A percentile compares a stretch with the other conserved stretches of the same genome.
These are phyloP conservation scores for Drosophila paulistorum DNA, from an alignment of 1,140 invertebrate species.

Conservation along the genomic window DNA sequence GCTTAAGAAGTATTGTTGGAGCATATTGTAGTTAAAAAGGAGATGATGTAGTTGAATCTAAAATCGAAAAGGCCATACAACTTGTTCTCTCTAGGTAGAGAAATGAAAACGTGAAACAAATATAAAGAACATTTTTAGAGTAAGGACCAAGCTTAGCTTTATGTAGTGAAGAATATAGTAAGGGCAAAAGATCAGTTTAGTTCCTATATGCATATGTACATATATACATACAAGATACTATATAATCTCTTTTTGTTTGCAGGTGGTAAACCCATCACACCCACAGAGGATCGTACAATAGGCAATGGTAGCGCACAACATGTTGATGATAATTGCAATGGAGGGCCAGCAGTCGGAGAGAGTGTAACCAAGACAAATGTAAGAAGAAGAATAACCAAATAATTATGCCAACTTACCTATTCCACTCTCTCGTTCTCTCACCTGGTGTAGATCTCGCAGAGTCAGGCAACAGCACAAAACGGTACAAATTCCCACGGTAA, in stretches of 20 bases:
- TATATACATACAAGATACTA: no score
- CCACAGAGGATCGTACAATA: conserved; percentile 84
- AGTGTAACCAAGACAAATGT: conserved; percentile 78
- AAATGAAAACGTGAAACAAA: no score
- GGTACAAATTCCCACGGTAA: conserved; percentile 80
- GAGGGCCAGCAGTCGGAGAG: conserved; percentile 66
- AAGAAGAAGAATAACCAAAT: conserved; percentile 11
- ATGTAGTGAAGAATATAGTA: no score
- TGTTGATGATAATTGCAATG: conserved; percentile 71
- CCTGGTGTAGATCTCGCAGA: conserved; percentile 70
- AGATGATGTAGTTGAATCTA: no score
- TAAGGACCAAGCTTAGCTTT: no score
- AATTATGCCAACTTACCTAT: neutral
- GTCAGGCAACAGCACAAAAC: conserved; percentile 81
- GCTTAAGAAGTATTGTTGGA: no score
- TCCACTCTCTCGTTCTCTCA: neutral
- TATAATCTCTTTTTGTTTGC: neutral
- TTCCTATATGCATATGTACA: neutral
- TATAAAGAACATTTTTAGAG: no score
- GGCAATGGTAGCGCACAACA: conserved; percentile 79
- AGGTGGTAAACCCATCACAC: conserved; percentile 91
- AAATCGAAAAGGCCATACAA: no score
- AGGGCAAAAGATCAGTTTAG: neutral
- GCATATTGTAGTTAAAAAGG: no score
- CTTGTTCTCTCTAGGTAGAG: no score